Evolutionary conservation across 2,113 vertebrate species (phyloP).

Genomic region (Colinus virginianus): DNA sequence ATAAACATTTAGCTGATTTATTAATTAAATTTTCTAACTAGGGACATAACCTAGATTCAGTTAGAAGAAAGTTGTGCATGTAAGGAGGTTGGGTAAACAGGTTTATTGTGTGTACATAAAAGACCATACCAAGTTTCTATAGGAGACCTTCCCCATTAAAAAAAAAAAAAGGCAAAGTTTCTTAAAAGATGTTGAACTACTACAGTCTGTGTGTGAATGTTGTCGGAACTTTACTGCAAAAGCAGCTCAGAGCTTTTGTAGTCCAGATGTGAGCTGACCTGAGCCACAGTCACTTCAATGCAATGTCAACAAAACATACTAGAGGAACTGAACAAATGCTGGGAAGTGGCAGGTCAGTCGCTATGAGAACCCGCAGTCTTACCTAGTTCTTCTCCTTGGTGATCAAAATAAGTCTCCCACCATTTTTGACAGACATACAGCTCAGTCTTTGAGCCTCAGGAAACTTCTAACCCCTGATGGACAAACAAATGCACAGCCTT

Average conservation of each 20-base stretch:
- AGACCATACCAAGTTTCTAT: neutral
- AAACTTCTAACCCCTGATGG: neutral
- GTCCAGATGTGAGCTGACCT: constrained; percentile 54
- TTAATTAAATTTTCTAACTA: constrained; percentile 57
- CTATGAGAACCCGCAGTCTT: constrained; percentile 83
- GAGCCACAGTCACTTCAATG: constrained; percentile 80
- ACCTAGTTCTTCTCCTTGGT: constrained; percentile 53
- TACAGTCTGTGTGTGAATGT: neutral
- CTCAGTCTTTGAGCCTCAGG: neutral
- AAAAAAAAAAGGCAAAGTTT: neutral
- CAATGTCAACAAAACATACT: constrained; percentile 79
- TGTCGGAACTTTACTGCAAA: neutral
- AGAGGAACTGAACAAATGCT: constrained; percentile 76
- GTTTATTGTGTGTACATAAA: constrained; percentile 2
- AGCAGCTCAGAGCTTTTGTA: constrained; percentile 12
- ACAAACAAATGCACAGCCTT: fast-evolving
- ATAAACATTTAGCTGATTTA: constrained; percentile 64
- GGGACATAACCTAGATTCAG: constrained; percentile 66
- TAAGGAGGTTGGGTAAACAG: neutral
- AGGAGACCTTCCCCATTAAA: neutral
- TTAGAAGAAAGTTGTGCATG: neutral
- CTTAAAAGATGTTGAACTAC: neutral
- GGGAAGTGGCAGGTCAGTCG: constrained; percentile 77
- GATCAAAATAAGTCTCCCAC: neutral
- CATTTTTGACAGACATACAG: neutral